A percentile compares a stretch with the other conserved stretches of the same genome.
Evolutionary conservation across 2,113 vertebrate species (phyloP).

Genomic region (Lampris incognitus): DNA sequence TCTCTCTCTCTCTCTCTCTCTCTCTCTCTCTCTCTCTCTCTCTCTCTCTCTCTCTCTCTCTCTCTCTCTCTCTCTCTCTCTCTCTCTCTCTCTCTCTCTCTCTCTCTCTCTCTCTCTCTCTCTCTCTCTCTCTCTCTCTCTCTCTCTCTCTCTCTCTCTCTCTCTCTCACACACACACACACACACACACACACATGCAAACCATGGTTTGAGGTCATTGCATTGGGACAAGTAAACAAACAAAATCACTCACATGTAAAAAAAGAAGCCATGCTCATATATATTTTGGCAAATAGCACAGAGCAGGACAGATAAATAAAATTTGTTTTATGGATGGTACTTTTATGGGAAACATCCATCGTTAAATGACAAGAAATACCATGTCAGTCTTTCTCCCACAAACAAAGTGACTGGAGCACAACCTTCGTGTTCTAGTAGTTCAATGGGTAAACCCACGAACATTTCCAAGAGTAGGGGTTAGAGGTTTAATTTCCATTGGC

Average conservation of each 20-base stretch:
- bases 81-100: too few relatives aligned
- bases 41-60: too few relatives aligned
- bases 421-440: not conserved
- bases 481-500: not conserved
- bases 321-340: not conserved
- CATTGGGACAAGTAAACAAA: not conserved
- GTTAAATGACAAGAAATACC: not conserved
- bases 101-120: too few relatives aligned
- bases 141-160: not conserved
- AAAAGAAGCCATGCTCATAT: not conserved
- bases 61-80: too few relatives aligned
- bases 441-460: not conserved
- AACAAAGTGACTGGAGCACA: not conserved
- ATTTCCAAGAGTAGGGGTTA: not conserved
- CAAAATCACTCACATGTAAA: not conserved
- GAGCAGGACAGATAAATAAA: not conserved
- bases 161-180: slow-evolving; percentile 13
- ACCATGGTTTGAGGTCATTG: not conserved
- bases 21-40: not conserved
- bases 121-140: too few relatives aligned
- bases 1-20: not conserved
- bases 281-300: not conserved
- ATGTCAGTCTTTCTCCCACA: not conserved
- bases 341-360: too few relatives aligned
- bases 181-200: slow-evolving; percentile 26